Conservation (phyloP, 2,113 vertebrate species). For the Ceyx cyanopectus region DNA sequence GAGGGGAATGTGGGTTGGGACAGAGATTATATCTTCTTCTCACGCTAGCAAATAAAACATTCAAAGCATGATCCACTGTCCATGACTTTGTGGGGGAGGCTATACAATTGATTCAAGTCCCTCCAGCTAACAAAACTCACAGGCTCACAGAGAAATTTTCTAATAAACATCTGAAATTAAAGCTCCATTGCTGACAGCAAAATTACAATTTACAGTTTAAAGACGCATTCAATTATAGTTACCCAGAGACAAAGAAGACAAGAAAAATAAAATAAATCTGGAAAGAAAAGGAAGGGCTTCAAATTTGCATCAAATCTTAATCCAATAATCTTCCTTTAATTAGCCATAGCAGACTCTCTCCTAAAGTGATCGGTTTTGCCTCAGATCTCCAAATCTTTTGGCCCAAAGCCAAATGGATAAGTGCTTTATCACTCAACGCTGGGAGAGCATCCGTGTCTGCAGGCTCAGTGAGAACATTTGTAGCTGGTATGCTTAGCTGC, state of each 20-base stretch:
- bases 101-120: slow-evolving; percentile 27
- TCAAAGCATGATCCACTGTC: neutral
- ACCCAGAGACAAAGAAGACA: slow-evolving; percentile 57
- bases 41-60: neutral
- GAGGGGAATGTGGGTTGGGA: neutral
- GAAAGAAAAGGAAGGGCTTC: slow-evolving; percentile 61
- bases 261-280: slow-evolving; percentile 34
- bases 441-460: slow-evolving; percentile 24
- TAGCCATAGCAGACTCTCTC: slow-evolving; percentile 45
- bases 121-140: slow-evolving; percentile 49
- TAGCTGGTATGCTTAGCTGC: slow-evolving; percentile 37
- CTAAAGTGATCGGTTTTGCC: slow-evolving; percentile 66
- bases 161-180: slow-evolving; percentile 72
- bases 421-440: slow-evolving; percentile 67
- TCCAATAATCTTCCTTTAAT: slow-evolving; percentile 75
- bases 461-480: slow-evolving; percentile 44
- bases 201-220: slow-evolving; percentile 71
- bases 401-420: slow-evolving; percentile 58
- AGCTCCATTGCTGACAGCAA: slow-evolving; percentile 68
- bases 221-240: slow-evolving; percentile 68
- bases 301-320: slow-evolving; percentile 69
- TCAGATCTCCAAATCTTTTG: slow-evolving; percentile 67
- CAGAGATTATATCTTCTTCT: neutral
- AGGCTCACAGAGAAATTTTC: slow-evolving; percentile 53
- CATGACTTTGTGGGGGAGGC: neutral